These are phyloP conservation scores for Lophochroa leadbeateri DNA, from an alignment of 2,113 vertebrate species.

Conservation along the genomic window DNA sequence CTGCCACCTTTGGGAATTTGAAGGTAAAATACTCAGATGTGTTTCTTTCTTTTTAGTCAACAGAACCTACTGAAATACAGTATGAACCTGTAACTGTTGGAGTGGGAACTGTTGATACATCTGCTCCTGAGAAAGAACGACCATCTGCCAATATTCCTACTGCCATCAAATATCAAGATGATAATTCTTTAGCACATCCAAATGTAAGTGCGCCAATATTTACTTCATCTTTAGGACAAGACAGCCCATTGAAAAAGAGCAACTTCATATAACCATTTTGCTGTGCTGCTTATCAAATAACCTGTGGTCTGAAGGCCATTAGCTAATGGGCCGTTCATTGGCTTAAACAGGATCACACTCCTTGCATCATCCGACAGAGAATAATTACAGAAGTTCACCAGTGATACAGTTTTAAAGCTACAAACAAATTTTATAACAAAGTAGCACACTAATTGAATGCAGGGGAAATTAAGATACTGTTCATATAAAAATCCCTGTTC, in stretches of 20 bases:
- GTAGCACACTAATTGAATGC: no score
- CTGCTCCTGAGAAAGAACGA: slow-evolving; percentile 70
- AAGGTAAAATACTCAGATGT: neutral
- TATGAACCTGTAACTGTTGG: slow-evolving; percentile 55
- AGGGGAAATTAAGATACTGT: neutral
- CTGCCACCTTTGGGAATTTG: neutral
- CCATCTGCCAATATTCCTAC: slow-evolving; percentile 79
- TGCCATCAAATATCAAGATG: slow-evolving; percentile 91
- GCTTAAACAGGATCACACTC: neutral
- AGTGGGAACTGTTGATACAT: neutral
- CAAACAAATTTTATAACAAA: fast-evolving
- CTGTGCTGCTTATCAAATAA: neutral
- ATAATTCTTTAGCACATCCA: slow-evolving; percentile 88
- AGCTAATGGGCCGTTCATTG: neutral
- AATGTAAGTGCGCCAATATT: slow-evolving; percentile 78
- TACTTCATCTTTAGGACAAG: neutral
- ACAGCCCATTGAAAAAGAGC: no score
- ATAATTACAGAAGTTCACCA: neutral
- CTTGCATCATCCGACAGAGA: neutral
- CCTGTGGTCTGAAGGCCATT: neutral
- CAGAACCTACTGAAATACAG: slow-evolving; percentile 63
- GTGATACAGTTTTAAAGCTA: neutral
- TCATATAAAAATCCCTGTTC: neutral
- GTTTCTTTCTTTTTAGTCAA: slow-evolving; percentile 19
- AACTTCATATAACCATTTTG: neutral